Evolutionary conservation across 2,797 vertebrate species (phyloP).

Genomic region (Neosilurus hyrtlii): DNA sequence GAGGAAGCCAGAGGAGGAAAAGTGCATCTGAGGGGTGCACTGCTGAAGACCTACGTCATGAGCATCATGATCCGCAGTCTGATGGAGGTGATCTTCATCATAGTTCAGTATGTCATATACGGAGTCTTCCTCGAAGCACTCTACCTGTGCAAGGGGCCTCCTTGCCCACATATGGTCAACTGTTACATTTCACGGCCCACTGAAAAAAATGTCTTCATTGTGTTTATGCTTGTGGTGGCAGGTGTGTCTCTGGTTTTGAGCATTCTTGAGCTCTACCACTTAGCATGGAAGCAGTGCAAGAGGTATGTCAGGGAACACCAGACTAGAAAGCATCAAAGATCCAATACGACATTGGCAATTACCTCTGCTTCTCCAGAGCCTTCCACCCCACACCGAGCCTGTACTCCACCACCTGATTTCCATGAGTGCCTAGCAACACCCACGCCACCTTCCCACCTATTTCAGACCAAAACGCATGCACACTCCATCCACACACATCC

Average conservation of each 20-base stretch:
- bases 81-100: slow-evolving; percentile 92
- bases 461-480: slow-evolving; percentile 63
- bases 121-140: slow-evolving; percentile 87
- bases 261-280: slow-evolving; percentile 84
- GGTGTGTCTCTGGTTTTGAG: slow-evolving; percentile 88
- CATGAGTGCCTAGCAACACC: slow-evolving; percentile 79
- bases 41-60: slow-evolving; percentile 89
- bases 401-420: slow-evolving; percentile 87
- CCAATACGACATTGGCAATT: slow-evolving; percentile 23
- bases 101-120: slow-evolving; percentile 88
- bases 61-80: slow-evolving; percentile 88
- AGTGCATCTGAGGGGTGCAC: slow-evolving; percentile 80
- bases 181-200: slow-evolving; percentile 97
- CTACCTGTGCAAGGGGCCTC: slow-evolving; percentile 82
- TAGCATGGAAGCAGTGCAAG: slow-evolving; percentile 89
- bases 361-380: slow-evolving; percentile 60
- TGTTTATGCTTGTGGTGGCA: slow-evolving; percentile 91
- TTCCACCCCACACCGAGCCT: slow-evolving; percentile 58
- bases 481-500: slow-evolving; percentile 50
- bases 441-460: slow-evolving; percentile 57
- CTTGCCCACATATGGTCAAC: slow-evolving; percentile 90
- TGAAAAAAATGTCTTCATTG: slow-evolving; percentile 95
- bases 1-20: slow-evolving; percentile 38
- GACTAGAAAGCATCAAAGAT: slow-evolving; percentile 43
- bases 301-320: slow-evolving; percentile 59